A percentile compares a stretch with the other conserved stretches of the same genome.
Conservation (phyloP, 2,797 vertebrate genomes). For the Tachyglossus aculeatus region DNA sequence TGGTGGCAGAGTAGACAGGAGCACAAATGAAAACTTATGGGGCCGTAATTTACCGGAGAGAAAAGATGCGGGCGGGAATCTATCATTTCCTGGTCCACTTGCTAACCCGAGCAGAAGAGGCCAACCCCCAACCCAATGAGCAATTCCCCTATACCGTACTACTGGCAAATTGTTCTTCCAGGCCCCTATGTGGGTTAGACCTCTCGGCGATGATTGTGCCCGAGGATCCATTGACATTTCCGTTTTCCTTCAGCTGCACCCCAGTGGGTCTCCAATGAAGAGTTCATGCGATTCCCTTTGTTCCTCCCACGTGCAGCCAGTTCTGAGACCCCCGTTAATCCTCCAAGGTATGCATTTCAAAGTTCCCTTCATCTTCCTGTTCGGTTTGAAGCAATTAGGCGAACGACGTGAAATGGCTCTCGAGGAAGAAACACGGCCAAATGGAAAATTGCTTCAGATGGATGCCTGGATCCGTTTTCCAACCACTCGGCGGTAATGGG, state of each 20-base stretch:
- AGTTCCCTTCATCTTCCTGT: slow-evolving; percentile 70
- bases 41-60: slow-evolving; percentile 60
- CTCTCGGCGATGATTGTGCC: slow-evolving; percentile 51
- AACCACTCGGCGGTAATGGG: no score
- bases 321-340: slow-evolving; percentile 64
- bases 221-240: slow-evolving; percentile 40
- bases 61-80: slow-evolving; percentile 39
- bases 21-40: slow-evolving; percentile 73
- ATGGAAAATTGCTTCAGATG: no score
- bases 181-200: slow-evolving; percentile 29
- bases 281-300: slow-evolving; percentile 67
- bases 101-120: slow-evolving; percentile 32
- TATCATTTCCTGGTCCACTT: slow-evolving; percentile 36
- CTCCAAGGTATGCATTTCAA: slow-evolving; percentile 72
- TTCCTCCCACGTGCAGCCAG: slow-evolving; percentile 66
- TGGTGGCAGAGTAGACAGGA: slow-evolving; percentile 67
- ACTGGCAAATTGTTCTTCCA: slow-evolving; percentile 38
- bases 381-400: slow-evolving; percentile 69
- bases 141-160: not conserved
- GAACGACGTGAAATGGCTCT: slow-evolving; percentile 61
- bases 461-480: no score
- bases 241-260: slow-evolving; percentile 65
- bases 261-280: slow-evolving; percentile 66
- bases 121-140: slow-evolving; percentile 23
- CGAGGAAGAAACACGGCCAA: slow-evolving; percentile 48